Base-by-base conservation (phyloP, 2,797 vertebrate species). In the Choloepus didactylus region DNA sequence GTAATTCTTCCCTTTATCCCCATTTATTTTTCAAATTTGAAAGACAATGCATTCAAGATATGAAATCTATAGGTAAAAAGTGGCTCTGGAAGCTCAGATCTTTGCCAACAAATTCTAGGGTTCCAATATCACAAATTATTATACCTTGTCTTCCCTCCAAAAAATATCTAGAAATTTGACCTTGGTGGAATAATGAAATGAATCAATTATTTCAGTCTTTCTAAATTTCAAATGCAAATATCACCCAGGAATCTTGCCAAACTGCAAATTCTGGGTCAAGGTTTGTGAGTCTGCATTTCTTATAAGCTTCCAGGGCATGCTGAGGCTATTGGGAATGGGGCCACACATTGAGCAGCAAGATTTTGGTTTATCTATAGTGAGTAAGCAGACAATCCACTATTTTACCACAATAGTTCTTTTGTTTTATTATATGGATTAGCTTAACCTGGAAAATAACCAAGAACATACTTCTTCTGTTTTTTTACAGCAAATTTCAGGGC, bases 161-260 rank as follows among this genome's bases (percentile, higher is more conserved):
- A 35, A 7, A 80, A 9, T 79, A 35, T 54, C 18, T 21, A 75
- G 21, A 92, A 77, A 3, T 84, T 41, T 49, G 75, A 41, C 14
- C 15, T 77, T 83, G 7, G 23, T 76, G 38, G 23, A 82, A 72
- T 35, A 95, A 83, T 80, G 29, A 90, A 85, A 38, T 49, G 18
- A 87, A 62, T 76, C 21, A 81, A 54, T 16, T 85, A 86, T 64
- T 95, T 64, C 6, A 92, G n/a, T 66, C 23, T 92, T 92, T 51
- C 27, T 38, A 79, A 86, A 23, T 56, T 95, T 95, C 54, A n/a
- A 35, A 73, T 49, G 25, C 38, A 92, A 31, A 25, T 60, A 73
- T 76, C 25, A 72, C 41, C 21, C 51, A 49, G 41, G 3, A 10
- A 35, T 83, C 9, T 72, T 70, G 1, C 64, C 75, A 76, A 90